Evolutionary conservation across 2,888 invertebrate species (phyloP).

Genomic region (Apomyelois bistriatella): DNA sequence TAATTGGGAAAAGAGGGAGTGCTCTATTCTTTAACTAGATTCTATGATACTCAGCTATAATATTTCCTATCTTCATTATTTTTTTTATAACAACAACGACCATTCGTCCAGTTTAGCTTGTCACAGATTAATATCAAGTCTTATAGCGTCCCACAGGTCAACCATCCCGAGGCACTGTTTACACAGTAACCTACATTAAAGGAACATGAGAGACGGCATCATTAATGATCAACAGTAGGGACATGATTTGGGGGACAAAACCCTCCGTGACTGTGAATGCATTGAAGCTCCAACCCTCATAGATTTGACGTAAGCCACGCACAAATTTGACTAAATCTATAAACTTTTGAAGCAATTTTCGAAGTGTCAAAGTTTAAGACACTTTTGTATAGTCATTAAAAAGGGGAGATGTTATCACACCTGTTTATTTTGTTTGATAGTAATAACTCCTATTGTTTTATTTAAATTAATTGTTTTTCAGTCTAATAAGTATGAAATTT

Average conservation of each 20-base stretch:
- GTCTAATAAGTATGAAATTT: too few species aligned
- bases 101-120: neutral
- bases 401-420: constrained; percentile 6
- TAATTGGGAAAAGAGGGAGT: too few species aligned
- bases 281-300: constrained; percentile 48
- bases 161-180: constrained; percentile 65
- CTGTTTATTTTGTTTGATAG: neutral
- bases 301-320: constrained; percentile 33
- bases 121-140: neutral
- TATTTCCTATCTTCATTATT: too few species aligned
- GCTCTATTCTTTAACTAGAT: too few species aligned
- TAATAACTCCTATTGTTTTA: too few species aligned
- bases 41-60: too few species aligned
- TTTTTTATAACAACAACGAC: too few species aligned
- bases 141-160: constrained; percentile 40
- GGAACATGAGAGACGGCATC: constrained; percentile 70
- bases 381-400: constrained; percentile 16
- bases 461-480: too few species aligned
- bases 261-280: constrained; percentile 75
- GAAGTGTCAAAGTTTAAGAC: constrained; percentile 42
- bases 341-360: constrained; percentile 43
- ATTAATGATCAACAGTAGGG: constrained; percentile 68
- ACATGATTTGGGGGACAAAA: constrained; percentile 59
- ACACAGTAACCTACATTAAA: constrained; percentile 78
- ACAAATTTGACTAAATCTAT: constrained; percentile 42